These are phyloP conservation scores for Chymomyza caudatula DNA, from an alignment of 2,888 invertebrate genomes.

Conservation along the genomic window DNA sequence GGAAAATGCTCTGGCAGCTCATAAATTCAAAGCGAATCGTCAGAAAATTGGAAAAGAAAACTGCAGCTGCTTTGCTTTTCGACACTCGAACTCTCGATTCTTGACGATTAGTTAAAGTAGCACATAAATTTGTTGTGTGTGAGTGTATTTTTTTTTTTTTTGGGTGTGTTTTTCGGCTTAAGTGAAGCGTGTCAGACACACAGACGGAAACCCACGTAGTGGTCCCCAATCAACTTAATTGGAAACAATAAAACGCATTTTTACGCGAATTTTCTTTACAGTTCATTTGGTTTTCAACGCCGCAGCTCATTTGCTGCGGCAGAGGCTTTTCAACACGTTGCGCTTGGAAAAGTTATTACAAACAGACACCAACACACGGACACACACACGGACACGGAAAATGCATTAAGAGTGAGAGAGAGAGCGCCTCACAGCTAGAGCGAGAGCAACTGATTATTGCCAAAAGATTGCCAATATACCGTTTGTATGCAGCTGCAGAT, in stretches of 20 bases:
- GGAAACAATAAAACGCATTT: slow-evolving; percentile 69
- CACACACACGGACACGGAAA: neutral
- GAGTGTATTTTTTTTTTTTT: slow-evolving; percentile 6
- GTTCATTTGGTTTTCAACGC: slow-evolving; percentile 55
- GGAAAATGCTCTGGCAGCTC: slow-evolving; percentile 5
- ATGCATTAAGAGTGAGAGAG: neutral
- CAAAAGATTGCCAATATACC: slow-evolving; percentile 36
- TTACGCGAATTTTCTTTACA: slow-evolving; percentile 64
- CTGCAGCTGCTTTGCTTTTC: neutral
- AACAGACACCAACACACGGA: neutral
- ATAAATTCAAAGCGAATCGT: slow-evolving; percentile 45
- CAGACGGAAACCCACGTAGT: slow-evolving; percentile 25
- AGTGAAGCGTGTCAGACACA: slow-evolving; percentile 49
- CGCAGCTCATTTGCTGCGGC: neutral
- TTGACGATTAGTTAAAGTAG: slow-evolving; percentile 58
- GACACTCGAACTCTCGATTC: slow-evolving; percentile 19
- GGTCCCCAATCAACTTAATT: slow-evolving; percentile 60
- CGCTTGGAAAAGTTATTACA: slow-evolving; percentile 1
- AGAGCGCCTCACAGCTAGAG: neutral
- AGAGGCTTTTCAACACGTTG: slow-evolving; percentile 28
- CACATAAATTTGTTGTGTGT: slow-evolving; percentile 53
- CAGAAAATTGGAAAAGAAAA: slow-evolving; percentile 28
- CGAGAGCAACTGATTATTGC: slow-evolving; percentile 33
- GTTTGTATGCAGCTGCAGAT: neutral
- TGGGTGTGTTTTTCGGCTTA: slow-evolving; percentile 42